Base-by-base conservation (phyloP, 23 tunicate species). In the Pegea sp. region DNA sequence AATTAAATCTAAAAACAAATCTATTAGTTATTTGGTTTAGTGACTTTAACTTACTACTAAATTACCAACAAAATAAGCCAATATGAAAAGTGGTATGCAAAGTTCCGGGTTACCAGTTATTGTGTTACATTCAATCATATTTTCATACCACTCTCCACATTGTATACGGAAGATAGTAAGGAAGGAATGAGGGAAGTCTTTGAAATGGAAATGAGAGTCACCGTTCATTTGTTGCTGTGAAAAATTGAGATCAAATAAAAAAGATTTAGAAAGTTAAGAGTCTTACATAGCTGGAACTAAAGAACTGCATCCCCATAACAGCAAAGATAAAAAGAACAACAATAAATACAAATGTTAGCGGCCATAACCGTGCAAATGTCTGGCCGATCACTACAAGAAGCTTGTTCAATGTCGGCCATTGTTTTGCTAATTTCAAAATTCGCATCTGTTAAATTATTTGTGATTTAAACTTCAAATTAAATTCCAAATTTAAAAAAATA, bases 111-210 rank as follows among this genome's bases (percentile, higher is more conserved):
- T 19, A 8, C 46, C 46, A 28, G 86, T 71, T 1, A 91, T 69
- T 29, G 60, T 60, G 49, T 74, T 53, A 49, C 99, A 91, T 29
- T 46, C 69, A 24, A 91, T 68, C 99, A 91, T 91, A 56, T 72
- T 74, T 54, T 91, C 99, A 21, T 78, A 79, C 99, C 99, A 91
- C 52, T 91, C 99, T 0, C 99, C 99, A 53, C 99, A 91, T 30
- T 91, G 99, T 21, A 91, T 91, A n/a, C 99, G 86, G 44, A 91
- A 91, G 53, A 91, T 87, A 18, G 75, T 77, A 77, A 91, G 63
- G 59, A 91, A 81, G 4, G 99, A 71, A 44, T 91, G 99, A 1
- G 73, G 77, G 50, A 91, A 91, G 49, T 91, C 86, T 1, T 63
- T 56, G 43, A 91, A 91, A 28, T 79, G 69, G 88, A 86, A 79